Conservation (phyloP, 2,113 vertebrate genomes). For the Ginglymostoma cirratum region DNA sequence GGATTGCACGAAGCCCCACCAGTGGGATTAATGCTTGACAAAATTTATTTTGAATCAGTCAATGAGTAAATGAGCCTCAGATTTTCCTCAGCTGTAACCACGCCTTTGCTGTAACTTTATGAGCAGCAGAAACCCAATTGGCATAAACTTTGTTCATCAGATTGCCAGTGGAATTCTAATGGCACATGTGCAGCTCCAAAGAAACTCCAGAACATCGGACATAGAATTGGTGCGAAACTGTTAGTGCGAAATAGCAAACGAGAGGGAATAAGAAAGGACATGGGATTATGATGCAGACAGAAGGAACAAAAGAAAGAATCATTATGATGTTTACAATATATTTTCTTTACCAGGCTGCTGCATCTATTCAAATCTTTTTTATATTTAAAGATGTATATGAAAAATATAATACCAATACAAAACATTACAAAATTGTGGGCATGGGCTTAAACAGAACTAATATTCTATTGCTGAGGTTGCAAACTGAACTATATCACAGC, state of each 20-base stretch:
- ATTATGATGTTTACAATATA: not conserved
- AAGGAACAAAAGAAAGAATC: not conserved
- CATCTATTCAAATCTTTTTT: not conserved
- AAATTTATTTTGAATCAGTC: not conserved
- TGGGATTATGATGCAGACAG: not conserved
- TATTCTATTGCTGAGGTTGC: not conserved
- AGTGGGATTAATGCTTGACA: not conserved
- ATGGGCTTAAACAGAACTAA: not conserved
- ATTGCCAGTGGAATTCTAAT: not conserved
- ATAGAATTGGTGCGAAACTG: not conserved
- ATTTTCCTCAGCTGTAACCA: not conserved
- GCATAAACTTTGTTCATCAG: not conserved
- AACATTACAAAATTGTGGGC: not conserved
- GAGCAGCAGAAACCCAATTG: not conserved
- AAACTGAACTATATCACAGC: not conserved
- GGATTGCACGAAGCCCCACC: not conserved
- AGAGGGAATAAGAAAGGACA: not conserved
- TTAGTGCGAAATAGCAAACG: not conserved
- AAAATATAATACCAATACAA: not conserved
- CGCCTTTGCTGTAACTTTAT: not conserved
- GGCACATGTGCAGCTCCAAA: not conserved
- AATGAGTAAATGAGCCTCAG: not conserved
- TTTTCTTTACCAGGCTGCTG: not conserved
- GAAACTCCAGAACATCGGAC: not conserved
- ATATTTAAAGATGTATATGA: not conserved